Percentiles rank a stretch among this genome's conserved stretches.
These are phyloP conservation scores for Prorops nasuta DNA, from an alignment of 1,140 invertebrate species.

Conservation along the genomic window DNA sequence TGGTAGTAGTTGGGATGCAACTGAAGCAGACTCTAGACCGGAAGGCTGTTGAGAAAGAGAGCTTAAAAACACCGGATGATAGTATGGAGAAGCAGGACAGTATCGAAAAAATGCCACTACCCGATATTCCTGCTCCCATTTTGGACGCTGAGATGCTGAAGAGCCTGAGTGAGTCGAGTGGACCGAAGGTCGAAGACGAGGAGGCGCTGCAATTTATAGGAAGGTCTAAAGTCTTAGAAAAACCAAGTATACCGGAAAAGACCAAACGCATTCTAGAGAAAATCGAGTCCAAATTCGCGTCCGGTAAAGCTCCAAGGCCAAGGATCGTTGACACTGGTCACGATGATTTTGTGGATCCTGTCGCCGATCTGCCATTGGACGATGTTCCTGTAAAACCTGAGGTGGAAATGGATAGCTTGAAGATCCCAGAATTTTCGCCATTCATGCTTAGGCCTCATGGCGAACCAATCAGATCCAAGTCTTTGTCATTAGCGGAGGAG, in stretches of 20 bases:
- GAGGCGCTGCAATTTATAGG: constrained; percentile 28
- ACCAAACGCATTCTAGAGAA: constrained; percentile 51
- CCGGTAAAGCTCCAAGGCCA: constrained; percentile 37
- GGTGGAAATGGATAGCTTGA: constrained; percentile 51
- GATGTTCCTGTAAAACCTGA: constrained; percentile 51
- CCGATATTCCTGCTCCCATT: constrained; percentile 44
- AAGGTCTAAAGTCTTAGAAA: constrained; percentile 39
- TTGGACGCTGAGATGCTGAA: constrained; percentile 3
- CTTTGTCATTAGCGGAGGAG: constrained; percentile 52
- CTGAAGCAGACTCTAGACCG: constrained; percentile 45
- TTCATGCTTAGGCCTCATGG: constrained; percentile 50
- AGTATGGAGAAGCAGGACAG: constrained; percentile 48
- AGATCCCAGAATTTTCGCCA: constrained; percentile 53
- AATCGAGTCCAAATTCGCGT: constrained; percentile 48
- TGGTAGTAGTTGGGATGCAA: constrained; percentile 47
- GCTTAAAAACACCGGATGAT: constrained; percentile 41
- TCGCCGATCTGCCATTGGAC: constrained; percentile 53
- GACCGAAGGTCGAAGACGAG: not conserved
- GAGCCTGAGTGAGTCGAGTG: not conserved
- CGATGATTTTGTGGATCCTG: constrained; percentile 54
- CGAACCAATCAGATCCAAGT: constrained; percentile 50
- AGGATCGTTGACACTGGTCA: constrained; percentile 53
- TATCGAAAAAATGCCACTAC: constrained; percentile 51
- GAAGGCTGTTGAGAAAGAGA: constrained; percentile 33
- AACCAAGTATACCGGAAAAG: constrained; percentile 52